Percentiles rank a stretch among this genome's conserved stretches.
Evolutionary conservation across 2,888 invertebrate species (phyloP).

Genomic region (Mimachlamys varia): DNA sequence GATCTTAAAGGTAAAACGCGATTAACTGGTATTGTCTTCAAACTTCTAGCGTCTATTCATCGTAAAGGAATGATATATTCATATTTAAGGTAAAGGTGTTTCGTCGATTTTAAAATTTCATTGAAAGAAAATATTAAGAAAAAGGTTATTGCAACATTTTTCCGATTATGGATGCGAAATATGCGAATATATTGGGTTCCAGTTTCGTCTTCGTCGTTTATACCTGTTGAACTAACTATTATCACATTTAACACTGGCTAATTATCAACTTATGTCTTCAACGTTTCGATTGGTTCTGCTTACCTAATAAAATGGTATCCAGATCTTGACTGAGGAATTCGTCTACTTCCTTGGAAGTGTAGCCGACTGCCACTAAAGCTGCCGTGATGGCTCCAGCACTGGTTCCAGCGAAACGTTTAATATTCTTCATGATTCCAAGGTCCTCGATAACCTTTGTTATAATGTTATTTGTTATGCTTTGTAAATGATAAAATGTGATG

Average conservation of each 20-base stretch:
- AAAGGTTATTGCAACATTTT: no score
- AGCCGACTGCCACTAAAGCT: background rate
- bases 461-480: background rate
- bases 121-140: no score
- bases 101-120: no score
- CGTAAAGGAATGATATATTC: no score
- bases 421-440: background rate
- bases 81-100: no score
- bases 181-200: no score
- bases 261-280: background rate
- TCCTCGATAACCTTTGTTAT: background rate
- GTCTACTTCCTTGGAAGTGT: conserved; percentile 9
- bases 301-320: background rate
- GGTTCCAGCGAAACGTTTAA: conserved; percentile 11
- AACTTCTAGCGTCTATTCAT: no score
- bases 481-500: background rate
- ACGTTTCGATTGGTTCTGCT: background rate
- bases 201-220: no score
- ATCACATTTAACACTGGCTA: background rate
- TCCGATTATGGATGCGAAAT: no score
- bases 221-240: no score
- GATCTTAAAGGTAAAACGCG: background rate
- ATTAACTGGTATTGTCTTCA: background rate
- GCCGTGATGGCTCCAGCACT: background rate
- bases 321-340: background rate